Conservation (phyloP, 2,888 invertebrate genomes). For the Scaptomyza caliginosa region DNA sequence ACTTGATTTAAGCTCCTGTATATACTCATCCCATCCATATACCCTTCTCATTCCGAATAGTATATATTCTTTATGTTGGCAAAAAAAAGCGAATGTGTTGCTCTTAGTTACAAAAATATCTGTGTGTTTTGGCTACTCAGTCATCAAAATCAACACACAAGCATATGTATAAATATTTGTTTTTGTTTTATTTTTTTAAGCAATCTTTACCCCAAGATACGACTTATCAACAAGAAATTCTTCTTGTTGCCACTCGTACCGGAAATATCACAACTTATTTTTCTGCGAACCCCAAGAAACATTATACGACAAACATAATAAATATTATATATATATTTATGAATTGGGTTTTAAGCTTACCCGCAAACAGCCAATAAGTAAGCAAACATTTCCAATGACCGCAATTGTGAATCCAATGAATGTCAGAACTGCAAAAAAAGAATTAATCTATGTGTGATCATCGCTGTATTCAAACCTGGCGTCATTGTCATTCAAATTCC, state of each 20-base stretch:
- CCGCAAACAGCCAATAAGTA: constrained; percentile 62
- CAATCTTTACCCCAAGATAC: constrained; percentile 10
- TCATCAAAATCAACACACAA: background rate
- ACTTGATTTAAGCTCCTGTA: too few relatives aligned
- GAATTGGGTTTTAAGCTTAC: constrained; percentile 39
- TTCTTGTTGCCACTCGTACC: background rate
- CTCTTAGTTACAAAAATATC: background rate
- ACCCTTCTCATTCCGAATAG: too few relatives aligned
- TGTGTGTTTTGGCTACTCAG: background rate
- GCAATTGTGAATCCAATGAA: constrained; percentile 60
- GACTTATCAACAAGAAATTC: constrained; percentile 7
- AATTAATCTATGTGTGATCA: constrained; percentile 21
- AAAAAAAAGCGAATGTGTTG: constrained; percentile 5
- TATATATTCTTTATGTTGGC: background rate
- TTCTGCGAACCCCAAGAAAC: background rate
- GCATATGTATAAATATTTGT: background rate
- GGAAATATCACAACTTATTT: background rate
- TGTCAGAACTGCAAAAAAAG: constrained; percentile 48
- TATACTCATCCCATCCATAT: too few relatives aligned
- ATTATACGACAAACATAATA: background rate
- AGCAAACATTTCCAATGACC: constrained; percentile 55
- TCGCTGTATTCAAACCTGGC: constrained; percentile 47
- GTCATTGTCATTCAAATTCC: constrained; percentile 45
- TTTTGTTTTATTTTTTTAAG: too few relatives aligned
- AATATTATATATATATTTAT: background rate